A percentile compares a stretch with the other conserved stretches of the same genome.
These are phyloP conservation scores for Macquaria australasica DNA, from an alignment of 2,113 vertebrate genomes.

Conservation along the genomic window DNA sequence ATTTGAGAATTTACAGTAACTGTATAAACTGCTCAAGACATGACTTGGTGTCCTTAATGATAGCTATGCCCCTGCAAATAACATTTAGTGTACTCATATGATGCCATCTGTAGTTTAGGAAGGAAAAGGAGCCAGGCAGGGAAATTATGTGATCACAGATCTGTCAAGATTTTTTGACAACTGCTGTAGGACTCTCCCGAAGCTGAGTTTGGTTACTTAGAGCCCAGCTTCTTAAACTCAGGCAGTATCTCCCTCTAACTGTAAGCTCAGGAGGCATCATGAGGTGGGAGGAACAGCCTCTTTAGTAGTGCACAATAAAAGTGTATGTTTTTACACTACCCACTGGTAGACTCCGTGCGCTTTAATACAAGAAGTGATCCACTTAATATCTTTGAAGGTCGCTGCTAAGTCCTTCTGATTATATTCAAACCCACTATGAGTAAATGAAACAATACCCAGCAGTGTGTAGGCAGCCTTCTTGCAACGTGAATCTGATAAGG, in stretches of 20 bases:
- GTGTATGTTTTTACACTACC: not conserved
- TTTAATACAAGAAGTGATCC: conserved; percentile 27
- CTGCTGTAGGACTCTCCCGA: conserved; percentile 8
- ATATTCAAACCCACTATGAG: conserved; percentile 17
- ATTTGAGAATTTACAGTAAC: not conserved
- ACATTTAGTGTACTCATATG: not conserved
- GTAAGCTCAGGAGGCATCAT: not conserved
- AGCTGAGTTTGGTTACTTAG: conserved; percentile 6
- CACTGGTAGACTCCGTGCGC: not conserved
- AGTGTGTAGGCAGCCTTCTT: conserved; percentile 3
- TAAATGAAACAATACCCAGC: not conserved
- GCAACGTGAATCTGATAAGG: conserved; percentile 38
- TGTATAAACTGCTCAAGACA: not conserved
- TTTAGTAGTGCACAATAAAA: not conserved
- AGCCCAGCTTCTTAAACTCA: no score
- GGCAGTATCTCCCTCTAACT: no score
- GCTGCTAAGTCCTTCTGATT: conserved; percentile 22
- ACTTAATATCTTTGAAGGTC: conserved; percentile 18
- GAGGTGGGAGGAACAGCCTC: not conserved
- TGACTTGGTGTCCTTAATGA: not conserved
- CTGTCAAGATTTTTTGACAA: not conserved
- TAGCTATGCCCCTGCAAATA: not conserved
- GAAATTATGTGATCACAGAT: conserved; percentile 26
- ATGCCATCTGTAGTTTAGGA: not conserved
- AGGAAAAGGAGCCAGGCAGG: not conserved